These are phyloP conservation scores for Camponotus floridanus DNA, from an alignment of 1,140 invertebrate genomes.

Conservation along the genomic window DNA sequence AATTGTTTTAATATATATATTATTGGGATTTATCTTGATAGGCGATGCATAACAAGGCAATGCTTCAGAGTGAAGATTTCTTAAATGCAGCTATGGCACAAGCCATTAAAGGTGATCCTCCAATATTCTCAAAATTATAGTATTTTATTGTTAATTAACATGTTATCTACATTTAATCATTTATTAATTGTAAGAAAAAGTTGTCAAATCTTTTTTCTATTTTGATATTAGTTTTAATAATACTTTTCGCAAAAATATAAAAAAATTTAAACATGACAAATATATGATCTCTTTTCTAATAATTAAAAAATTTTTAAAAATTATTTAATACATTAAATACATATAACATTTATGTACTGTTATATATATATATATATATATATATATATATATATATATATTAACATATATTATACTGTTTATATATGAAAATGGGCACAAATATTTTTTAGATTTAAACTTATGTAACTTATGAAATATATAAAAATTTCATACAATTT, in stretches of 20 bases:
- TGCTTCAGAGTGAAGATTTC: slow-evolving; percentile 97
- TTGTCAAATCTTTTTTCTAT: too few relatives aligned
- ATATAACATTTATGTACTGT: slow-evolving; percentile 4
- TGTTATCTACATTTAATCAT: not conserved
- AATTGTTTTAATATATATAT: slow-evolving; percentile 17
- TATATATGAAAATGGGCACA: slow-evolving; percentile 33
- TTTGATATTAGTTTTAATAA: too few relatives aligned
- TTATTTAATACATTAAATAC: not conserved
- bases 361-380: too few relatives aligned
- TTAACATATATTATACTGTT: not conserved
- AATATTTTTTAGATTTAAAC: slow-evolving; percentile 1
- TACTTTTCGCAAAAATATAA: too few relatives aligned
- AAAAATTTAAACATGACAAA: too few relatives aligned
- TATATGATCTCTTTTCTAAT: too few relatives aligned
- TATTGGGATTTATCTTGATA: slow-evolving; percentile 80
- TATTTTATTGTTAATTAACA: not conserved
- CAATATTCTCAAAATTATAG: slow-evolving; percentile 91
- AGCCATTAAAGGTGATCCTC: slow-evolving; percentile 90
- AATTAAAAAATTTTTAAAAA: too few relatives aligned
- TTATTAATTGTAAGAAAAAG: not conserved
- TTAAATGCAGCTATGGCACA: slow-evolving; percentile 92
- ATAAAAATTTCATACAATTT: slow-evolving; percentile 17
- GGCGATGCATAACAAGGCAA: slow-evolving; percentile 92
- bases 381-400: too few relatives aligned
- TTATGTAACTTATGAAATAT: slow-evolving; percentile 18